Evolutionary conservation across 2,888 invertebrate genomes (phyloP).

Genomic region (Drosophila falleni): DNA sequence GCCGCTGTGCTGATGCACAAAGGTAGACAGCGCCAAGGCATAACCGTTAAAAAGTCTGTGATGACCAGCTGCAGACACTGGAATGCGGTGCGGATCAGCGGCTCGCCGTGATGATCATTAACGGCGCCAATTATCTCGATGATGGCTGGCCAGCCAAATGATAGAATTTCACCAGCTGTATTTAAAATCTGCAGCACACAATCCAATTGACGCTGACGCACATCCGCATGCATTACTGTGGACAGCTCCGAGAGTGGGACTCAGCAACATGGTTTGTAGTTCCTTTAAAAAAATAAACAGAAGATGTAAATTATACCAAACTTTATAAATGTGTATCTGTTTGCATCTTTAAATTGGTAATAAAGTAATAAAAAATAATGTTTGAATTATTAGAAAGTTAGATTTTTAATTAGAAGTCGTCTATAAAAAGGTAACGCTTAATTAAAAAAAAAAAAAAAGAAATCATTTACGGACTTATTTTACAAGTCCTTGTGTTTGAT

Average conservation of each 20-base stretch:
- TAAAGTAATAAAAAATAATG: too few relatives aligned
- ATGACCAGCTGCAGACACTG: conserved; percentile 98
- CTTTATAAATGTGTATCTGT: too few relatives aligned
- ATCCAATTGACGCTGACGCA: conserved; percentile 96
- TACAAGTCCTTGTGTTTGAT: too few relatives aligned
- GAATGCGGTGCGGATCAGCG: conserved; percentile 96
- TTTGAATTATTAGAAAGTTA: too few relatives aligned
- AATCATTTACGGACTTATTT: too few relatives aligned
- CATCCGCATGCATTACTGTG: conserved; percentile 95
- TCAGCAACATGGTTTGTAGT: conserved; percentile 93
- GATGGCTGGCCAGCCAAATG: conserved; percentile 97
- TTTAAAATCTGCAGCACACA: conserved; percentile 97
- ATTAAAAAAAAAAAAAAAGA: too few relatives aligned
- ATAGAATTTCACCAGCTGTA: conserved; percentile 95
- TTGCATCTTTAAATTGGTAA: too few relatives aligned
- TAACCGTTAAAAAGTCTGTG: conserved; percentile 96
- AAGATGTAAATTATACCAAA: too few relatives aligned
- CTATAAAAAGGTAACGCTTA: too few relatives aligned
- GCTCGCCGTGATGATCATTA: conserved; percentile 96
- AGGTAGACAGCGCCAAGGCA: conserved; percentile 96
- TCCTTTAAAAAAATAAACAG: conserved; percentile 85
- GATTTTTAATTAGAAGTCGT: too few relatives aligned
- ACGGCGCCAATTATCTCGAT: conserved; percentile 98
- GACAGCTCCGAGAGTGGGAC: conserved; percentile 97
- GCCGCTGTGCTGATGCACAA: conserved; percentile 96